Evolutionary conservation across 2,888 invertebrate species (phyloP), one percentile per base, ranked within the genome.

Genomic region (Pseudococcus longispinus): DNA sequence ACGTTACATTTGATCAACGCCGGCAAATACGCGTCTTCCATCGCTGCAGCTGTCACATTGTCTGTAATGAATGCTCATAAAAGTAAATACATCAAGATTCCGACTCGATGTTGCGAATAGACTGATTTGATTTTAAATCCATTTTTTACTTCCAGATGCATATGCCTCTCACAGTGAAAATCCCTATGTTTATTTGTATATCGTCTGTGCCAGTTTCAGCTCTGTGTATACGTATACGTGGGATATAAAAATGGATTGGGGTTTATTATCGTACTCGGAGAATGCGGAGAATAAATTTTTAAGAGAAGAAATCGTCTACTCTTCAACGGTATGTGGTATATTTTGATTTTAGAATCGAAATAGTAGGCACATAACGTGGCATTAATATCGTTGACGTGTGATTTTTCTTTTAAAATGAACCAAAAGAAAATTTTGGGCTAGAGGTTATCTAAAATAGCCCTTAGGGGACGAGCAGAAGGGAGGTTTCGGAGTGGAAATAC

Each of bases 221-320:
- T 98, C 99, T 0, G 93, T 96, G 88, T 99, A 99, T 91, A 97
- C 98, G 0, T 97, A 98, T 91, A 95, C 96, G 1, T 99, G 99
- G 99, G 99, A 99, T 91, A 95, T 99, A 51, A 97, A 96, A 92
- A 97, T 99, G 96, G 99, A 99, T 92, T 99, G 99, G 99, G 98
- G 98, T 0, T 92, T 99, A 87, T 94, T 99, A 90, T 98, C 98
- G 90, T 94, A 94, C 87, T 96, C 96, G 89, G 95, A 97, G 0
- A 96, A 96, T 0, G 80, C 88, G 13, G 97, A 98, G 92, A 97
- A 98, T 92, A 94, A 93, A 90, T 95, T 98, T 90, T 92, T 98
- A 1, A 92, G 98, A 70, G 98, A 98, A 90, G 98, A 98, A 92
- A 95, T 98, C 88, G 98, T 98, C 13, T 98, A 98, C 90, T 96